Conservation (phyloP, 2,797 vertebrate genomes). For the Taenioides sp. region DNA sequence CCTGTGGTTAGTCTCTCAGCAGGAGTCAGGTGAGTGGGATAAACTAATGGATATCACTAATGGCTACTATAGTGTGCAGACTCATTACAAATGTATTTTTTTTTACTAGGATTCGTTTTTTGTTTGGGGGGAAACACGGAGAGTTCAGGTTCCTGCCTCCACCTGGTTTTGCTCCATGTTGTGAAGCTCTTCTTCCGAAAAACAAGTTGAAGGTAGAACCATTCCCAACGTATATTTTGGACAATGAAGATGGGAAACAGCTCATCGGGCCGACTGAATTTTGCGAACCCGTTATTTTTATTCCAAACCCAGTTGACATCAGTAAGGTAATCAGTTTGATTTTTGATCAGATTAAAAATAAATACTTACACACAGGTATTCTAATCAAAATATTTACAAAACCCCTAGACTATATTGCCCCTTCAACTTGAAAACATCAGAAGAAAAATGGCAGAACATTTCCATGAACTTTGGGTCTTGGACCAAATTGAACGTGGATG, state of each 20-base stretch:
- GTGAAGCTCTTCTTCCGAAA: slow-evolving; percentile 88
- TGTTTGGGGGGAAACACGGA: slow-evolving; percentile 90
- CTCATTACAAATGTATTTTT: not conserved
- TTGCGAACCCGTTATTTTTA: slow-evolving; percentile 84
- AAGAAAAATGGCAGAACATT: slow-evolving; percentile 92
- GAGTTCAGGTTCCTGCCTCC: slow-evolving; percentile 95
- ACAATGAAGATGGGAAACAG: slow-evolving; percentile 71
- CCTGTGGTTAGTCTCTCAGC: slow-evolving; percentile 95
- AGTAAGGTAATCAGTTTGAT: slow-evolving; percentile 79
- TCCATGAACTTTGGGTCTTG: slow-evolving; percentile 94
- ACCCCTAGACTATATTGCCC: slow-evolving; percentile 83
- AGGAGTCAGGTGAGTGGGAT: slow-evolving; percentile 86
- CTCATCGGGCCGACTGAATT: slow-evolving; percentile 84
- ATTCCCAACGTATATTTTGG: slow-evolving; percentile 85
- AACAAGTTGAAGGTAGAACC: slow-evolving; percentile 86
- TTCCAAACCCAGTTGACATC: slow-evolving; percentile 86
- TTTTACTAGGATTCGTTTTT: slow-evolving; percentile 83
- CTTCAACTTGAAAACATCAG: slow-evolving; percentile 88
- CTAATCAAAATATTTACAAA: not conserved
- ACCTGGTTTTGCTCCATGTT: slow-evolving; percentile 87
- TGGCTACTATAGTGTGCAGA: not conserved
- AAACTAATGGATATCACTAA: not conserved
- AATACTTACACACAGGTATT: not conserved
- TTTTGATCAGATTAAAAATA: not conserved
- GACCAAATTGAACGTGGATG: slow-evolving; percentile 92